phyloP scores from a whole-genome alignment of 2,797 vertebrate species.

The Anniella stebbinsi region DNA sequence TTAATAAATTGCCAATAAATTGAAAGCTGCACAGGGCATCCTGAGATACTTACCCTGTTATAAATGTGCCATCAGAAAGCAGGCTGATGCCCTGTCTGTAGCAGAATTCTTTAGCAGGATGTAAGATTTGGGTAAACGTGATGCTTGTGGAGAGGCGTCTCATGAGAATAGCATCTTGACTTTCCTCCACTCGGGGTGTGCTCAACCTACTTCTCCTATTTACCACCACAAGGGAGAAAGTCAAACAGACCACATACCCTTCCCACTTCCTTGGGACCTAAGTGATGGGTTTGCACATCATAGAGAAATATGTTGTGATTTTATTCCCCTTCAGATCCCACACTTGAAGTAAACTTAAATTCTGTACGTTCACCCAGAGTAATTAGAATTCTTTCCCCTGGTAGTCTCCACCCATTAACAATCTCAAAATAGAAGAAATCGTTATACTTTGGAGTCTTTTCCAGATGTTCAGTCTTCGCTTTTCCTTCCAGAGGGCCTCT shows the following conservation, averaged over 20 bases:
- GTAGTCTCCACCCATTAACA: slow-evolving; percentile 57
- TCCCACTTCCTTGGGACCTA: not conserved
- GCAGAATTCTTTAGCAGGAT: not conserved
- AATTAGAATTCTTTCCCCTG: slow-evolving; percentile 53
- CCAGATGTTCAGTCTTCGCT: slow-evolving; percentile 66
- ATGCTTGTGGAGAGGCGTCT: not conserved
- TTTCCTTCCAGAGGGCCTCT: slow-evolving; percentile 65
- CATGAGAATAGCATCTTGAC: not conserved
- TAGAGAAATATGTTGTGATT: slow-evolving; percentile 38
- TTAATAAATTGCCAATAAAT: not conserved
- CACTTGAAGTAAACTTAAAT: slow-evolving; percentile 43
- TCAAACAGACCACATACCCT: not conserved
- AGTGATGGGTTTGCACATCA: not conserved
- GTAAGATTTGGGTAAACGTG: no score
- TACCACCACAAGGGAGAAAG: not conserved
- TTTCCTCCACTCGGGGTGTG: not conserved
- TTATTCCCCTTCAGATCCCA: slow-evolving; percentile 3
- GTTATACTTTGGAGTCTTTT: slow-evolving; percentile 55
- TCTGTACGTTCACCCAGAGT: slow-evolving; percentile 50
- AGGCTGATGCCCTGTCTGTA: no score
- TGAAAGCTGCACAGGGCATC: not conserved
- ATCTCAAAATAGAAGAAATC: slow-evolving; percentile 48
- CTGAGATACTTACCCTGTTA: not conserved
- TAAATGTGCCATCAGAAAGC: not conserved
- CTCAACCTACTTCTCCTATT: not conserved